These are phyloP conservation scores for Meiosimyza platycephala DNA, from an alignment of 2,888 invertebrate species.

Conservation along the genomic window DNA sequence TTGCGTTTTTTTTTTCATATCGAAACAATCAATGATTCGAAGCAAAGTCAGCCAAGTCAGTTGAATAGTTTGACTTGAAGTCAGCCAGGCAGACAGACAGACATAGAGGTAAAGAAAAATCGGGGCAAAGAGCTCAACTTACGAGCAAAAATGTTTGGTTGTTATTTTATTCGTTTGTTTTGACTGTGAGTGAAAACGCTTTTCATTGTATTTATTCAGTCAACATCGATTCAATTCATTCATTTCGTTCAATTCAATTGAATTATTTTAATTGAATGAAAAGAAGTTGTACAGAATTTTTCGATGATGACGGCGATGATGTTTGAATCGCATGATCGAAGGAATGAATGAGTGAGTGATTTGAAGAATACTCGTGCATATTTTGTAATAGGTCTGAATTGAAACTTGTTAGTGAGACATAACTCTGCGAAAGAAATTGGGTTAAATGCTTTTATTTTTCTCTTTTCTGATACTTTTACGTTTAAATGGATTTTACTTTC, in stretches of 20 bases:
- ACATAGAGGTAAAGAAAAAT: neutral
- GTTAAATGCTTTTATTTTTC: neutral
- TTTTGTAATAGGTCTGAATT: slow-evolving; percentile 8
- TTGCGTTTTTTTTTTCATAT: neutral
- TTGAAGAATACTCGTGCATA: slow-evolving; percentile 3
- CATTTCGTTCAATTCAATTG: slow-evolving; percentile 12
- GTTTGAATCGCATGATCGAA: neutral
- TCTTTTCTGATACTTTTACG: neutral
- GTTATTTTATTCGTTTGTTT: slow-evolving; percentile 6
- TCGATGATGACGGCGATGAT: neutral
- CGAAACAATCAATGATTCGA: neutral
- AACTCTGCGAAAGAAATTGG: neutral
- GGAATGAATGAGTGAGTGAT: slow-evolving; percentile 6
- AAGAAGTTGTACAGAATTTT: slow-evolving; percentile 18
- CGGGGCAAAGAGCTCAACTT: neutral
- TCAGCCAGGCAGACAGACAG: too few species aligned
- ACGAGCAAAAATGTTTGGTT: neutral
- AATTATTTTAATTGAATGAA: slow-evolving; percentile 32
- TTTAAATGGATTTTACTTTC: neutral
- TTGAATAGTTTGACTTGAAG: neutral
- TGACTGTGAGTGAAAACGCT: slow-evolving; percentile 1
- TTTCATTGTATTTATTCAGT: slow-evolving; percentile 29
- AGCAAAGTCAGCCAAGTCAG: neutral
- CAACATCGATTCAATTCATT: slow-evolving; percentile 6
- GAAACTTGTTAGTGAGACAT: slow-evolving; percentile 17